A percentile compares a stretch with the other conserved stretches of the same genome.
phyloP scores from a whole-genome alignment of 2,888 invertebrate species.

The Agonopterix arenella region DNA sequence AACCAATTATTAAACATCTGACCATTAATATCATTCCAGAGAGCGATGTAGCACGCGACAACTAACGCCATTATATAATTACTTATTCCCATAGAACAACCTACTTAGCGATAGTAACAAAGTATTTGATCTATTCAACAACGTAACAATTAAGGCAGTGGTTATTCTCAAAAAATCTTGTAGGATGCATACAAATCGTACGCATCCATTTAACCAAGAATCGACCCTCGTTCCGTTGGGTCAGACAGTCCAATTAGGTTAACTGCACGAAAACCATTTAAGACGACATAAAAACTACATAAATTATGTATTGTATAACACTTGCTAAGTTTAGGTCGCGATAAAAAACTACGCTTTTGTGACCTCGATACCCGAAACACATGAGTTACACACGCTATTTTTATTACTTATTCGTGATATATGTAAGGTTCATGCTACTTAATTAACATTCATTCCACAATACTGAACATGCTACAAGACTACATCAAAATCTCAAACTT shows the following conservation, averaged over 20 bases:
- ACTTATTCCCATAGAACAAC: background rate
- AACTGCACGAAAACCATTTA: too few relatives aligned
- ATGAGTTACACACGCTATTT: background rate
- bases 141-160: slow-evolving; percentile 33
- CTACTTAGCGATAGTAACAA: slow-evolving; percentile 13
- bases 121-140: slow-evolving; percentile 8
- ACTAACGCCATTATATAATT: too few relatives aligned
- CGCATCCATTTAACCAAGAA: too few relatives aligned
- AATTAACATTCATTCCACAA: slow-evolving; percentile 14
- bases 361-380: slow-evolving; percentile 5
- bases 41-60: too few relatives aligned
- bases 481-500: too few relatives aligned
- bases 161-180: slow-evolving; percentile 3
- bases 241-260: too few relatives aligned
- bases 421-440: slow-evolving; percentile 10
- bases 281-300: too few relatives aligned
- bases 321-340: background rate
- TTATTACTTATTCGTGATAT: background rate
- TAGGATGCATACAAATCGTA: too few relatives aligned
- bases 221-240: too few relatives aligned
- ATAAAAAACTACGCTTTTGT: slow-evolving; percentile 5
- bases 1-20: too few relatives aligned
- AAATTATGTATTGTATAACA: too few relatives aligned
- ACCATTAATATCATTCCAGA: too few relatives aligned
- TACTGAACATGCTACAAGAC: slow-evolving; percentile 18